Conservation (phyloP, 2,888 invertebrate genomes). For the Phanerotoma sp. region DNA sequence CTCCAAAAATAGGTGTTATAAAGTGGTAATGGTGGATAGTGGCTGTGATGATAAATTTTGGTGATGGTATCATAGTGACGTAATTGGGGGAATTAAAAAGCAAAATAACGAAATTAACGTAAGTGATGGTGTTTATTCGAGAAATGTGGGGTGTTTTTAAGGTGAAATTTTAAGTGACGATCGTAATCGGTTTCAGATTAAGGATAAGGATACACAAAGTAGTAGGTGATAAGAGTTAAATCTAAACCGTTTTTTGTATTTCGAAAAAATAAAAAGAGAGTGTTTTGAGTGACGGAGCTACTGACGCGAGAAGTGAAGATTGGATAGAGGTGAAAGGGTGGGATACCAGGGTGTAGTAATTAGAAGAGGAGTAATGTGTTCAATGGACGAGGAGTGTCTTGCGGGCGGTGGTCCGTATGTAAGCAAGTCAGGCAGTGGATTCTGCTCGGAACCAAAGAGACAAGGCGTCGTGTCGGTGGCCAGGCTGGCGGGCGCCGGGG, state of each 20-base stretch:
- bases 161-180: slow-evolving; percentile 2
- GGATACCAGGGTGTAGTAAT: slow-evolving; percentile 30
- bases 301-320: slow-evolving; percentile 17
- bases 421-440: slow-evolving; percentile 39
- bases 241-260: background rate
- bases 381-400: slow-evolving; percentile 55
- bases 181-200: background rate
- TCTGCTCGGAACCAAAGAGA: slow-evolving; percentile 46
- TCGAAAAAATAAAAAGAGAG: slow-evolving; percentile 15
- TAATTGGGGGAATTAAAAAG: background rate
- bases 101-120: background rate
- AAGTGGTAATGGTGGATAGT: slow-evolving; percentile 11
- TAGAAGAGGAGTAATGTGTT: slow-evolving; percentile 52
- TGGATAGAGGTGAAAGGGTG: slow-evolving; percentile 15
- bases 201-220: background rate
- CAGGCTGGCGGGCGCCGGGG: slow-evolving; percentile 57
- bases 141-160: slow-evolving; percentile 4
- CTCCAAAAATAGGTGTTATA: slow-evolving; percentile 8
- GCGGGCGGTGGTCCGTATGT: slow-evolving; percentile 55
- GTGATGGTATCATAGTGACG: background rate
- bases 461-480: slow-evolving; percentile 52
- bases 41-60: slow-evolving; percentile 18
- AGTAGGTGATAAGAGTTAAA: background rate
- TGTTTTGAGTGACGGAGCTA: slow-evolving; percentile 23
- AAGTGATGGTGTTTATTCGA: background rate